phyloP scores from a whole-genome alignment of 2,888 invertebrate species.

The Pseudoips prasinana region DNA sequence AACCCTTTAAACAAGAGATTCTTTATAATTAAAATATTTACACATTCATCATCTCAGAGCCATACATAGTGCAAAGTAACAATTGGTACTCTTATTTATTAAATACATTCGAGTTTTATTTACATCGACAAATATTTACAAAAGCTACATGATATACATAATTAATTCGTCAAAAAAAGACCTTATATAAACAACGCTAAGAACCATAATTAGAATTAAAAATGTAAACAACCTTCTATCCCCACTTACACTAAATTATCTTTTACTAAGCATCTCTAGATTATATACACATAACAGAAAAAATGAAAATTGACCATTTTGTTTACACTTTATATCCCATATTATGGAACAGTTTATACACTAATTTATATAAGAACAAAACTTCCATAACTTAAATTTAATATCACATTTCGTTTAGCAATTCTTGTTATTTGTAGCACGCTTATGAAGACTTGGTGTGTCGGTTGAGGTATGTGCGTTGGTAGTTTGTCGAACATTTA shows the following conservation, averaged over 20 bases:
- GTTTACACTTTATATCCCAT: no score
- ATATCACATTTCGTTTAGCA: slow-evolving; percentile 63
- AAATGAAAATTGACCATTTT: no score
- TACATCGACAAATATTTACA: slow-evolving; percentile 29
- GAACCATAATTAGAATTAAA: slow-evolving; percentile 8
- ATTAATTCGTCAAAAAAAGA: slow-evolving; percentile 31
- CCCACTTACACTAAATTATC: no score
- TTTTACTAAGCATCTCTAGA: no score
- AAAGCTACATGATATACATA: slow-evolving; percentile 28
- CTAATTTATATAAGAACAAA: no score
- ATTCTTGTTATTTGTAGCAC: slow-evolving; percentile 14
- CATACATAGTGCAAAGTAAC: slow-evolving; percentile 25
- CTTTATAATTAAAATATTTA: slow-evolving; percentile 26
- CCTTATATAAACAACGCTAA: no score
- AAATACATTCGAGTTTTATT: slow-evolving; percentile 19
- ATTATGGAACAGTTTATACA: no score
- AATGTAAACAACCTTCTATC: no score
- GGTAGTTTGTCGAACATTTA: no score
- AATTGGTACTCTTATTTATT: slow-evolving; percentile 33
- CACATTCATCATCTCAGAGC: slow-evolving; percentile 23
- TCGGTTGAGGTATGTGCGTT: neutral
- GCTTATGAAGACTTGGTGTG: slow-evolving; percentile 10
- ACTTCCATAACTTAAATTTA: slow-evolving; percentile 54
- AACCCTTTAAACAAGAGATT: slow-evolving; percentile 28
- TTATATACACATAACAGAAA: no score